Base-by-base conservation (phyloP, 2,888 invertebrate species). In the Oligia strigilis region DNA sequence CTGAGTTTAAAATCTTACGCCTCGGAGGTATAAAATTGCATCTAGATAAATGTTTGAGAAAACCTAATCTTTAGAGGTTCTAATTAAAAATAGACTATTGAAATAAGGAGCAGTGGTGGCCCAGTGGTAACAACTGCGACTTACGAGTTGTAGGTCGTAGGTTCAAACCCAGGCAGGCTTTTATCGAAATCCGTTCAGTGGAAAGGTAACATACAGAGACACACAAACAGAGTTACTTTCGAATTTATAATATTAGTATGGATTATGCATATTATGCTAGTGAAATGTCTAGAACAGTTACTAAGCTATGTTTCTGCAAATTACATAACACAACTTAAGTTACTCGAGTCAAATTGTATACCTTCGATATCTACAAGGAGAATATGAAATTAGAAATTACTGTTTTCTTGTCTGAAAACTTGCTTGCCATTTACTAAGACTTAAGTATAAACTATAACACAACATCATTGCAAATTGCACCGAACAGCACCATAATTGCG, bases 1-100 rank as follows among this genome's bases (percentile, higher is more conserved):
- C 46, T 65, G 43, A 13, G 71, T 76, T 85, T 69, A 62, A 78
- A 85, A 79, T 82, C 60, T 78, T 43, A 79, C 14, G 40, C 29
- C 74, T 43, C 13, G 52, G 49, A 55, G 36, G 36, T 65, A 55
- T 13, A 36, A 73, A 69, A 72, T 52, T 62, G 46, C 9, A 62
- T 62, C 29, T 79, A n/a, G n/a, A 6, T 52, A 40, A 66, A 71
- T 73, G 29, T 62, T 78, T 36, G 14, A 19, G 23, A 65, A 72
- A 70, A 70, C 5, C 3, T 60, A 2, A 14, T 19, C 17, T 58
- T 49, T 40, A 5, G 6, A 13, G 9, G 13, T 46, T 66, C 19
- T 40, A 40, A 36, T 36, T 43, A 58, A 46, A 43, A 72, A 9
- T 55, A 71, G 36, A n/a, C 14, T n/a, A 40, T 23, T 58, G 58